A percentile compares a stretch with the other conserved stretches of the same genome.
phyloP scores from a whole-genome alignment of 2,113 vertebrate species.

The Elephantulus edwardii region DNA sequence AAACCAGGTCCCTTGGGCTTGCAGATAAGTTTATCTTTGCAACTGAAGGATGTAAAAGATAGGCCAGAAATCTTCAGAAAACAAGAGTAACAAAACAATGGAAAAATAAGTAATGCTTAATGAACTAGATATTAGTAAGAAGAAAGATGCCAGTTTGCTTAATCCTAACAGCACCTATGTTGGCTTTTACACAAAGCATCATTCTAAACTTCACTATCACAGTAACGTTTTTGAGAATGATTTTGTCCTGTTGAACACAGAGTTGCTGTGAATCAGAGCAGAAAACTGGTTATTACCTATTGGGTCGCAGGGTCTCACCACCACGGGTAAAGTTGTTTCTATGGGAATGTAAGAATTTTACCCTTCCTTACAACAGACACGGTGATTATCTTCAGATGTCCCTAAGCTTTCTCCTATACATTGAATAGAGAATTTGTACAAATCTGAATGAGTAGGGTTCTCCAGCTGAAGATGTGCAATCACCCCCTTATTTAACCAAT shows the following conservation, averaged over 20 bases:
- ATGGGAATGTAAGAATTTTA: not conserved
- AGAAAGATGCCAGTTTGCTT: not conserved
- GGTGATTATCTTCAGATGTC: not conserved
- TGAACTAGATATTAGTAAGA: not conserved
- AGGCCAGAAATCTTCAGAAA: not conserved
- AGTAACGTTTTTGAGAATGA: too few relatives aligned
- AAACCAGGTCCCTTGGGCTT: not conserved
- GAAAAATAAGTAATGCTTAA: not conserved
- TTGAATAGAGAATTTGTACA: not conserved
- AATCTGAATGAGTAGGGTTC: not conserved
- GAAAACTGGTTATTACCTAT: too few relatives aligned
- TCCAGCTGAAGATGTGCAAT: not conserved
- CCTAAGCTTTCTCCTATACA: not conserved
- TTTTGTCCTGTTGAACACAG: too few relatives aligned
- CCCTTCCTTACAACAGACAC: not conserved
- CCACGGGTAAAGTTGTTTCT: not conserved
- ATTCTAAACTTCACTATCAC: too few relatives aligned
- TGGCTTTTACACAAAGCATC: not conserved
- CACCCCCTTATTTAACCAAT: not conserved
- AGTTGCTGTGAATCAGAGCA: too few relatives aligned
- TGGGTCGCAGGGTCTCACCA: not conserved
- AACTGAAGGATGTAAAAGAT: constrained; percentile 14
- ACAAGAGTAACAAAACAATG: not conserved
- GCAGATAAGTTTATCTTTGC: not conserved
- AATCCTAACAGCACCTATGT: not conserved